Evolutionary conservation across 2,888 invertebrate species (phyloP), one percentile per base, ranked within the genome.

Genomic region (Tetragonula carbonaria): DNA sequence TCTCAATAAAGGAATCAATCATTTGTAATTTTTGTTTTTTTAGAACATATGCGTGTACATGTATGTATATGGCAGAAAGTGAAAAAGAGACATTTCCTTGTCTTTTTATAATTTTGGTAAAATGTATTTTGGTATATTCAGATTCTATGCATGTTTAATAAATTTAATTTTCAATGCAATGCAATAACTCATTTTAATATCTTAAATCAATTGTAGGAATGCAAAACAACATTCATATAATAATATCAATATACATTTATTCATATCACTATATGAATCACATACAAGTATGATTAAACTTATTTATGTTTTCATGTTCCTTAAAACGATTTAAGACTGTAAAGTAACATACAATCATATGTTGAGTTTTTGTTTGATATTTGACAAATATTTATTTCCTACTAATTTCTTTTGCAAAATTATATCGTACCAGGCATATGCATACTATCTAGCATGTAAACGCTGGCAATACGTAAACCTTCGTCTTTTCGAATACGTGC

Each of bases 401-500:
- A 73, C 4, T 45, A 45, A 23, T 33, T 23, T 2, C 8, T n/a
- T 11, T 1, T 11, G 21, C 5, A 65, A 33, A 65, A 13, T 38
- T 65, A 65, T 0, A 62, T 14, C 13, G 57, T 14, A 28, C 0
- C 0, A 33, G 18, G 62, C 28, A 65, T 38, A 13, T 4, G 0
- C 2, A 65, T 13, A 2, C 0, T 33, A 5, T 65, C 21, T 1
- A 0, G 0, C 0, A 0, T 4, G 16, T 1, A 45, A 45, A 8
- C 1, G 11, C 0, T 0, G 1, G 0, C 1, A 45, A 45, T 0
- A 45, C 45, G 45, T 45, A 45, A 1, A 45, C 45, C 1, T 0
- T 53, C 0, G 2, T 76, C 73, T 1, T 11, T 65, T 2, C n/a
- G 76, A 13, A 92, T 90, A 8, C 3, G 67, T 3, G 55, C 4